Conservation (phyloP, 2,113 vertebrate genomes). For the Odocoileus virginianus region DNA sequence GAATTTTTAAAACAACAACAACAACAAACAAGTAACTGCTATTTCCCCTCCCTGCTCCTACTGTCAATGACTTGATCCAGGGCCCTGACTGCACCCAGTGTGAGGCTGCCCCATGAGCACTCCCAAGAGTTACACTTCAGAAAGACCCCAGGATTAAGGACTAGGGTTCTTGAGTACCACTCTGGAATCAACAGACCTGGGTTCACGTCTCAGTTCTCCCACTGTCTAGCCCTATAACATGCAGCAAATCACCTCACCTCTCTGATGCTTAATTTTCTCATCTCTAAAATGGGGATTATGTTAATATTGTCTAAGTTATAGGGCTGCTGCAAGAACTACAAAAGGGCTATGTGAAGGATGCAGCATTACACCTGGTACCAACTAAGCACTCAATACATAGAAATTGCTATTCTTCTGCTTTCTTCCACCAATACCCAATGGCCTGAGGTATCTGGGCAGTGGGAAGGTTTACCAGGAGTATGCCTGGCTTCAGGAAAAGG, state of each 20-base stretch:
- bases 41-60: background rate
- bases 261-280: background rate
- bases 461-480: background rate
- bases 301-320: accelerated
- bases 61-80: background rate
- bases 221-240: background rate
- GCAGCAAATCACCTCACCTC: background rate
- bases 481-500: background rate
- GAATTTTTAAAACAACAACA: background rate
- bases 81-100: background rate
- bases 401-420: background rate
- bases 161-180: background rate
- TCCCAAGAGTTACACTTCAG: background rate
- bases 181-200: background rate
- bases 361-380: accelerated
- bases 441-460: background rate
- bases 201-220: background rate
- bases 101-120: background rate
- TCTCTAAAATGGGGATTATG: background rate
- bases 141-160: background rate
- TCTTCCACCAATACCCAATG: background rate
- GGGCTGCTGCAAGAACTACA: background rate
- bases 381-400: accelerated
- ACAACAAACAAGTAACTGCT: background rate
- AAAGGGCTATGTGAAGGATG: background rate